A percentile compares a stretch with the other conserved stretches of the same genome.
Evolutionary conservation across 2,797 vertebrate genomes (phyloP).

Genomic region (Urosaurus nigricauda): DNA sequence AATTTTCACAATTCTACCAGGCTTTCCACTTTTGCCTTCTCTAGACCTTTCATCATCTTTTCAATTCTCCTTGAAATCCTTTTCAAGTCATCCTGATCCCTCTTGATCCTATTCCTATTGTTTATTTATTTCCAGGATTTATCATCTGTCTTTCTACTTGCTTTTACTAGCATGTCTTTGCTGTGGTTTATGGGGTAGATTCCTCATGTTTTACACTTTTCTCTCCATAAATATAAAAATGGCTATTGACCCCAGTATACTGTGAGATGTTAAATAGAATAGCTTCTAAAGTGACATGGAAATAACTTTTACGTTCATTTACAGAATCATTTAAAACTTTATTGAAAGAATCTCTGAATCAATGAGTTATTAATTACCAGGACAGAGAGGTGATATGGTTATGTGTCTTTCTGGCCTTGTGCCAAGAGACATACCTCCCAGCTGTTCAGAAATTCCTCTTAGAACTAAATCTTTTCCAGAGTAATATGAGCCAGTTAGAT

Average conservation of each 20-base stretch:
- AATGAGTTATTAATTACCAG: slow-evolving; percentile 53
- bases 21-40: not conserved
- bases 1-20: not conserved
- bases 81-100: not conserved
- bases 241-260: not conserved
- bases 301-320: slow-evolving; percentile 3
- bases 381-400: slow-evolving; percentile 42
- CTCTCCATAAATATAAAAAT: not conserved
- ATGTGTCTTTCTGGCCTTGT: slow-evolving; percentile 29
- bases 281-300: slow-evolving; percentile 4
- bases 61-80: not conserved
- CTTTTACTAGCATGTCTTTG: not conserved
- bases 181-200: not conserved
- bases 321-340: slow-evolving; percentile 44
- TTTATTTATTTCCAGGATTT: not conserved
- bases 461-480: slow-evolving; percentile 32
- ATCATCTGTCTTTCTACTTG: not conserved
- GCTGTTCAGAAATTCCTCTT: slow-evolving; percentile 39
- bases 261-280: not conserved
- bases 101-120: not conserved
- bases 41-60: not conserved
- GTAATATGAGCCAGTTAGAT: not conserved
- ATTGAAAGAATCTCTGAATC: slow-evolving; percentile 35
- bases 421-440: slow-evolving; percentile 35
- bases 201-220: not conserved